Conservation (phyloP, 2,888 invertebrate genomes). For the Homarus gammarus region DNA sequence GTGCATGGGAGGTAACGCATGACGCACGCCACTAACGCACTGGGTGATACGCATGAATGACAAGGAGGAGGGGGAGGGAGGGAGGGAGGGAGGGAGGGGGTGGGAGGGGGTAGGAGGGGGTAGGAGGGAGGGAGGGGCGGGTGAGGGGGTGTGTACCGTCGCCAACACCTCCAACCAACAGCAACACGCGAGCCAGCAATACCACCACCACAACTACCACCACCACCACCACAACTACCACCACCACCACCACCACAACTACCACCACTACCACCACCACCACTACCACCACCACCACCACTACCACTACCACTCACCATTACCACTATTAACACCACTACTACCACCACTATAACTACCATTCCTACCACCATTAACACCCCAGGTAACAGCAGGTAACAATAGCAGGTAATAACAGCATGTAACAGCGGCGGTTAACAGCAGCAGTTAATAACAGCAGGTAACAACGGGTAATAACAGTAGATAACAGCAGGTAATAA, state of each 20-base stretch:
- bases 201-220: background rate
- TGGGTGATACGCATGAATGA: background rate
- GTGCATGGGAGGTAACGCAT: background rate
- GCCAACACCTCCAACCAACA: background rate
- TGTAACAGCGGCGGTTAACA: no score
- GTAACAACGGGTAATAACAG: no score
- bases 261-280: background rate
- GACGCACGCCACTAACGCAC: background rate
- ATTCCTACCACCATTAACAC: no score
- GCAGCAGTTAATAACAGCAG: no score
- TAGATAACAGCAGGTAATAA: no score
- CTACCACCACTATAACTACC: no score
- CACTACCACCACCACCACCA: background rate
- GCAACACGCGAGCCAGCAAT: fast-evolving
- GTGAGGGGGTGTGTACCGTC: no score
- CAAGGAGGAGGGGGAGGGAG: background rate
- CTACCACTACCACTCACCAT: background rate
- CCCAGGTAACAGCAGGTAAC: no score
- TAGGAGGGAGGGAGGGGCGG: background rate
- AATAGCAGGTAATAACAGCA: no score
- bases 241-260: background rate
- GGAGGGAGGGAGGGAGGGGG: background rate
- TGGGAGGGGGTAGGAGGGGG: background rate
- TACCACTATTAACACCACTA: no score
- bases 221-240: background rate